Conservation (phyloP, 2,797 vertebrate species). For the Lacerta agilis region DNA sequence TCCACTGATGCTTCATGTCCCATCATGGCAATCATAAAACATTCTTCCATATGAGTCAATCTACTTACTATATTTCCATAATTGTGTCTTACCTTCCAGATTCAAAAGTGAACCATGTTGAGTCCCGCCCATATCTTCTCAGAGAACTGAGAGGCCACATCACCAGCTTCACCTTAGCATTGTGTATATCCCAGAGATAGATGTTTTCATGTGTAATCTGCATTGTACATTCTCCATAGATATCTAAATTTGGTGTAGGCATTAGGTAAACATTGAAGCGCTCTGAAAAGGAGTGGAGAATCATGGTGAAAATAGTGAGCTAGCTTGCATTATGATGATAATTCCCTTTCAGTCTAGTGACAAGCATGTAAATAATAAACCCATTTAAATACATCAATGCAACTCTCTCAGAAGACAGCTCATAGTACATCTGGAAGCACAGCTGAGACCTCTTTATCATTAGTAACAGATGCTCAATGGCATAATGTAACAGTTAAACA, state of each 20-base stretch:
- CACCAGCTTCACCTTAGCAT: slow-evolving; percentile 95
- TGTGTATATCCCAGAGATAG: slow-evolving; percentile 99
- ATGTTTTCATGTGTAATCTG: slow-evolving; percentile 99
- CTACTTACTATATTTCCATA: not conserved
- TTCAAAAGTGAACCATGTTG: slow-evolving; percentile 98
- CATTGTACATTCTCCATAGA: slow-evolving; percentile 99
- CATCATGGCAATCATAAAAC: not conserved
- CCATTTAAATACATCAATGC: not conserved
- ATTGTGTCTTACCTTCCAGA: slow-evolving; percentile 90
- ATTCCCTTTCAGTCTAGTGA: not conserved
- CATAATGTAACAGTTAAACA: slow-evolving; percentile 11
- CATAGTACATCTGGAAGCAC: slow-evolving; percentile 18
- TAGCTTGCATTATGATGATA: not conserved
- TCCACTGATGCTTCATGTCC: not conserved
- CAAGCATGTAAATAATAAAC: slow-evolving; percentile 1
- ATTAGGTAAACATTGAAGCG: slow-evolving; percentile 98
- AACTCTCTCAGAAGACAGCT: not conserved
- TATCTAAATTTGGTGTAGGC: slow-evolving; percentile 98
- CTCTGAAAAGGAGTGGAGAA: slow-evolving; percentile 77
- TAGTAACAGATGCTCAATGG: slow-evolving; percentile 1
- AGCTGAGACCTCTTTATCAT: slow-evolving; percentile 29
- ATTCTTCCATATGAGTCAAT: not conserved
- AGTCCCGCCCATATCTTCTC: slow-evolving; percentile 94
- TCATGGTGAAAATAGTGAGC: not conserved
- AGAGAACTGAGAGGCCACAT: slow-evolving; percentile 99